These are phyloP conservation scores for Hippocampus mohnikei DNA, from an alignment of 2,113 vertebrate species.

Conservation along the genomic window DNA sequence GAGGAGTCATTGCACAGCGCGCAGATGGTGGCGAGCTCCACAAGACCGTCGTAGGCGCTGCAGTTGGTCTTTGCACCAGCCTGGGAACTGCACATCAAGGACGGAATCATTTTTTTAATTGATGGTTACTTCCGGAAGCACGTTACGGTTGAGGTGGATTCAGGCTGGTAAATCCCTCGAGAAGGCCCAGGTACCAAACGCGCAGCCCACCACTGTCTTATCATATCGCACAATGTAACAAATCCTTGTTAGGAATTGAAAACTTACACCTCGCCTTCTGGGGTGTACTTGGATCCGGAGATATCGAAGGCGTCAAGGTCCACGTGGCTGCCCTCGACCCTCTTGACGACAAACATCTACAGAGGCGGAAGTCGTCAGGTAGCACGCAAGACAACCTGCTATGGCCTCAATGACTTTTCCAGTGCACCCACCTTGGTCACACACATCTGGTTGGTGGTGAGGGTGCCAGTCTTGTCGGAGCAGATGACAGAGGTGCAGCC, in stretches of 20 bases:
- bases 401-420: background rate
- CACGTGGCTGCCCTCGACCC: conserved; percentile 78
- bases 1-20: conserved; percentile 94
- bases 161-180: too few species aligned
- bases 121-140: background rate
- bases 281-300: conserved; percentile 92
- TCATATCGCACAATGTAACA: background rate
- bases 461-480: conserved; percentile 90
- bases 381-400: background rate
- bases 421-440: conserved; percentile 83
- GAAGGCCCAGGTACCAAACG: too few species aligned
- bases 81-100: conserved; percentile 69
- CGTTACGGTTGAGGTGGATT: too few species aligned
- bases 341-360: conserved; percentile 89
- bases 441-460: conserved; percentile 97
- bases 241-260: background rate
- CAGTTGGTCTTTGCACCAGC: conserved; percentile 75
- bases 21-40: conserved; percentile 89
- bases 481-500: conserved; percentile 95
- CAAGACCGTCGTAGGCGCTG: conserved; percentile 83
- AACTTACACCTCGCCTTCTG: conserved; percentile 93
- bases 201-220: too few species aligned
- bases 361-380: conserved; percentile 2
- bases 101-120: conserved; percentile 1
- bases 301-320: conserved; percentile 83